These are phyloP conservation scores for Chrysomallon squamiferum DNA, from an alignment of 1,140 invertebrate species.

Conservation along the genomic window DNA sequence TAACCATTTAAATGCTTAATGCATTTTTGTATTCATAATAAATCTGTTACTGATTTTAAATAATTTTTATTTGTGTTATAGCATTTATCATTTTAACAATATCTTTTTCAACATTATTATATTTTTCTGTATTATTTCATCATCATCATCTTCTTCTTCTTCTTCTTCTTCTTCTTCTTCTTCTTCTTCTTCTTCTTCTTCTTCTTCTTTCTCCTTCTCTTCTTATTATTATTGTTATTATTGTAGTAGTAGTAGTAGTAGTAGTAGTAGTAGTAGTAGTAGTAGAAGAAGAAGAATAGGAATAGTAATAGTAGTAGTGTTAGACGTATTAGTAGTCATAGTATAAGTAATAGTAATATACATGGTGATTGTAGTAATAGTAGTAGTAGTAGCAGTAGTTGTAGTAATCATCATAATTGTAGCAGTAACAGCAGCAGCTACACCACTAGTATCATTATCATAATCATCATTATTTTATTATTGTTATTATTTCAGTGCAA, in stretches of 20 bases:
- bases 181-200: background rate
- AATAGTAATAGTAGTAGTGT: too few species aligned
- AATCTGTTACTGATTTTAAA: background rate
- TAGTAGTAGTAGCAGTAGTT: too few species aligned
- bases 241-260: too few species aligned
- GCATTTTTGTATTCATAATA: background rate
- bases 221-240: too few species aligned
- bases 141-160: background rate
- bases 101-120: background rate
- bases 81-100: background rate
- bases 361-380: background rate
- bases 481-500: slow-evolving; percentile 54
- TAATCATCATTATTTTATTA: too few species aligned
- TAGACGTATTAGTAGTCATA: too few species aligned
- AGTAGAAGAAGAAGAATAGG: too few species aligned
- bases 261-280: too few species aligned
- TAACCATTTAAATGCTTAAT: background rate
- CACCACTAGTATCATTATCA: too few species aligned
- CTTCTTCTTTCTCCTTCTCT: background rate
- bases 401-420: too few species aligned
- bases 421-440: too few species aligned
- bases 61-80: background rate
- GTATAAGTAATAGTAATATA: too few species aligned
- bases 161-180: background rate
- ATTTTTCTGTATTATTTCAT: background rate